These are phyloP conservation scores for Fratercula arctica DNA, from an alignment of 2,797 vertebrate species.

Conservation along the genomic window DNA sequence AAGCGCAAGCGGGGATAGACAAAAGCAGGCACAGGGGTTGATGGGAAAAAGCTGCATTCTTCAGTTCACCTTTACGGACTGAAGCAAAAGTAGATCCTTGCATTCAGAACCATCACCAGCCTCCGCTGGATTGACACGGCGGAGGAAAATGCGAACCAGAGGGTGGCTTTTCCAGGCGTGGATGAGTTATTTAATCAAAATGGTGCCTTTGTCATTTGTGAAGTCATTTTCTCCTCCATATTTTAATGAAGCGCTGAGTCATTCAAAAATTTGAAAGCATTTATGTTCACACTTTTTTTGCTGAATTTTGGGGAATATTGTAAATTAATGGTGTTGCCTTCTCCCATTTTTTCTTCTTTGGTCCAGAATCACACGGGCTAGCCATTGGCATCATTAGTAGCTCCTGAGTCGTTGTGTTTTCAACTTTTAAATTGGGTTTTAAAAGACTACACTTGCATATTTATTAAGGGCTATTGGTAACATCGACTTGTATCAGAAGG, in stretches of 20 bases:
- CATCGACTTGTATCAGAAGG: background rate
- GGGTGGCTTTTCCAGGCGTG: background rate
- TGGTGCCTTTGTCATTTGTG: background rate
- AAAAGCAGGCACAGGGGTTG: background rate
- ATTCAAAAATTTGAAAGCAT: background rate
- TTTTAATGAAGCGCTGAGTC: background rate
- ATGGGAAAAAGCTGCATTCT: background rate
- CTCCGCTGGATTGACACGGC: background rate
- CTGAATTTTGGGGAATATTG: background rate
- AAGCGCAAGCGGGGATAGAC: background rate
- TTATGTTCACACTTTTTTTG: background rate
- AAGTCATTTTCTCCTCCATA: background rate
- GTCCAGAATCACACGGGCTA: accelerated
- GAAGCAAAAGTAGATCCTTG: background rate
- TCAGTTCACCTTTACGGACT: background rate
- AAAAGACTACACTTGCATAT: background rate
- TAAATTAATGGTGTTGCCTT: background rate
- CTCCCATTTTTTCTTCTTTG: background rate
- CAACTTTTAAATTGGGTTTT: background rate
- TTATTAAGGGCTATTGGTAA: background rate
- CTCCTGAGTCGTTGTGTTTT: background rate
- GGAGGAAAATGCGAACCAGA: background rate
- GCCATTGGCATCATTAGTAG: background rate
- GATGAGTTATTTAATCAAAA: background rate
- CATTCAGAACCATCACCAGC: background rate